Percentiles rank a stretch among this genome's conserved stretches.
Conservation (phyloP, 1,140 invertebrate genomes). For the Cydia strobilella region DNA sequence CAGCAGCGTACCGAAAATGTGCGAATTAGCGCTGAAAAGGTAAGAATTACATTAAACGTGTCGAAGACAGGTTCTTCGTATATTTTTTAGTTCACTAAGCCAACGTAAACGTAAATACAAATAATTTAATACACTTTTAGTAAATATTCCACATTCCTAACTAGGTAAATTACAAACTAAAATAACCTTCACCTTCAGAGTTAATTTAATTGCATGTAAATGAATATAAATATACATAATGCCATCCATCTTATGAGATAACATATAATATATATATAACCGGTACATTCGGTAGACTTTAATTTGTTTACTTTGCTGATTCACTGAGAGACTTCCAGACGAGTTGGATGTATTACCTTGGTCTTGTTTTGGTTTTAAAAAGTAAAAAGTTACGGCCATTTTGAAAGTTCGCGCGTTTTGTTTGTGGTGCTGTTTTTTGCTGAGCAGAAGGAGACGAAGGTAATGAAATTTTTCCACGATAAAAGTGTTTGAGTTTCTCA, state of each 20-base stretch:
- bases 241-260: slow-evolving; percentile 6
- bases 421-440: slow-evolving; percentile 13
- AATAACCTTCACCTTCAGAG: neutral
- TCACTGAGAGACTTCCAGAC: slow-evolving; percentile 6
- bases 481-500: no score
- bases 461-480: neutral
- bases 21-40: no score
- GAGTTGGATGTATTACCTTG: slow-evolving; percentile 2
- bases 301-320: slow-evolving; percentile 25
- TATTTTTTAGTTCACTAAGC: no score
- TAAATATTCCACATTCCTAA: neutral
- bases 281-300: slow-evolving; percentile 8
- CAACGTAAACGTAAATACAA: no score
- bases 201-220: neutral
- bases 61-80: no score
- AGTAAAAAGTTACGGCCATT: slow-evolving; percentile 9
- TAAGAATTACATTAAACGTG: no score
- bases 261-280: slow-evolving; percentile 21
- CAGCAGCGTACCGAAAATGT: no score
- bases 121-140: neutral
- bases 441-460: neutral
- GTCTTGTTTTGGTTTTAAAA: slow-evolving; percentile 12
- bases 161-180: neutral
- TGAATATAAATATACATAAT: neutral
- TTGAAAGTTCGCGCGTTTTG: slow-evolving; percentile 17